These are phyloP conservation scores for Bombylius discolor DNA, from an alignment of 2,888 invertebrate species.

Conservation along the genomic window DNA sequence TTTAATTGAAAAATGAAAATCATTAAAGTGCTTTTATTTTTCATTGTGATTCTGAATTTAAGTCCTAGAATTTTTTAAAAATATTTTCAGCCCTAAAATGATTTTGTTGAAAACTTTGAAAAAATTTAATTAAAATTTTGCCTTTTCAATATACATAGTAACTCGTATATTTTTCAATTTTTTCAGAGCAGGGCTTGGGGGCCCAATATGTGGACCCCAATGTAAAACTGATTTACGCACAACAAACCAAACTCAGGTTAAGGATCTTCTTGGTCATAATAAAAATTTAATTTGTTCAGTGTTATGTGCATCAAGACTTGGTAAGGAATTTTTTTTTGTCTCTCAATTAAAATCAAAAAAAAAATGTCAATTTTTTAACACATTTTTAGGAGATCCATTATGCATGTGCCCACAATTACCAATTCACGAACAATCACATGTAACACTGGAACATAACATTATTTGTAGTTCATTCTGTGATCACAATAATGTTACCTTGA, in stretches of 20 bases:
- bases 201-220: conserved; percentile 23
- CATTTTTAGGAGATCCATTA: conserved; percentile 19
- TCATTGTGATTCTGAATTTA: no score
- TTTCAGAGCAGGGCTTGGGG: conserved; percentile 31
- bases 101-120: no score
- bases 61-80: no score
- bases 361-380: neutral
- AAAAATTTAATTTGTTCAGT: conserved; percentile 41
- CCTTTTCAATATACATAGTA: no score
- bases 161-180: neutral
- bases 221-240: neutral
- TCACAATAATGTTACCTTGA: conserved; percentile 20
- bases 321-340: conserved; percentile 22
- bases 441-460: conserved; percentile 13
- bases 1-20: no score
- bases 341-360: no score
- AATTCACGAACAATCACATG: conserved; percentile 1
- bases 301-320: conserved; percentile 47
- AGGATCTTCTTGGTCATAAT: conserved; percentile 16
- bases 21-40: no score
- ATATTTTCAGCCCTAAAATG: no score
- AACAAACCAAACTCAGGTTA: conserved; percentile 9
- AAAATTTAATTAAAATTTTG: no score
- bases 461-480: conserved; percentile 28
- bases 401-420: conserved; percentile 16